Evolutionary conservation across 2,797 vertebrate species (phyloP).

Genomic region (Aulostomus chinensis): DNA sequence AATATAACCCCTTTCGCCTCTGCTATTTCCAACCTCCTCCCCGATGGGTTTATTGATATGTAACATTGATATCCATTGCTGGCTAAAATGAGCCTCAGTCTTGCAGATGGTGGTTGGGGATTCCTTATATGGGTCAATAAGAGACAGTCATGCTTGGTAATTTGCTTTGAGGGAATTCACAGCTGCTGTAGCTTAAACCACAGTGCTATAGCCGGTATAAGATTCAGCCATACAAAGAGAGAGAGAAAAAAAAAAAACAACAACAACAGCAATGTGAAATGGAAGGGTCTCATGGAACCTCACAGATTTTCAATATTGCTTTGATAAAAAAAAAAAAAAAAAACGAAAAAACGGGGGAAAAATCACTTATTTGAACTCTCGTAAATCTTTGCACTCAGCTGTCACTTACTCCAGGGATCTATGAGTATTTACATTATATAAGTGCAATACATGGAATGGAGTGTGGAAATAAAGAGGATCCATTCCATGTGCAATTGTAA

Average conservation of each 20-base stretch:
- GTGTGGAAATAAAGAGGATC: conserved; percentile 39
- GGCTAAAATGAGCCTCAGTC: conserved; percentile 64
- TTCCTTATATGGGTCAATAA: conserved; percentile 76
- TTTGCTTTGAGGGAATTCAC: conserved; percentile 68
- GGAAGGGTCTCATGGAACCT: conserved; percentile 51
- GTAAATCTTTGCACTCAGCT: conserved; percentile 34
- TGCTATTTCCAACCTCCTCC: conserved; percentile 49
- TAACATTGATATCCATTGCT: conserved; percentile 76
- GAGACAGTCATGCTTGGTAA: conserved; percentile 60
- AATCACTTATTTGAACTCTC: conserved; percentile 39
- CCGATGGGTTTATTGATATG: conserved; percentile 76
- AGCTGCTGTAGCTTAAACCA: conserved; percentile 51
- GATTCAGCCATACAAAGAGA: conserved; percentile 43
- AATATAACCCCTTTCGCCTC: conserved; percentile 49
- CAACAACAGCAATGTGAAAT: conserved; percentile 47
- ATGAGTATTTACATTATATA: conserved; percentile 36
- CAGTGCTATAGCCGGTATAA: conserved; percentile 53
- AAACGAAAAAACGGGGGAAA: no score
- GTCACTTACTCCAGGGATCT: conserved; percentile 30
- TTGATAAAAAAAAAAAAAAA: no score
- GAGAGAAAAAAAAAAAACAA: no score
- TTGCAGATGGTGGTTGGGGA: conserved; percentile 58
- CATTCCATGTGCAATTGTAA: conserved; percentile 21
- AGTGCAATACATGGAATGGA: conserved; percentile 10
- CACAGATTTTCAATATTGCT: conserved; percentile 56